Evolutionary conservation across 1,140 invertebrate genomes (phyloP), one percentile per base, ranked within the genome.

Genomic region (Holcopasites calliopsidis): DNA sequence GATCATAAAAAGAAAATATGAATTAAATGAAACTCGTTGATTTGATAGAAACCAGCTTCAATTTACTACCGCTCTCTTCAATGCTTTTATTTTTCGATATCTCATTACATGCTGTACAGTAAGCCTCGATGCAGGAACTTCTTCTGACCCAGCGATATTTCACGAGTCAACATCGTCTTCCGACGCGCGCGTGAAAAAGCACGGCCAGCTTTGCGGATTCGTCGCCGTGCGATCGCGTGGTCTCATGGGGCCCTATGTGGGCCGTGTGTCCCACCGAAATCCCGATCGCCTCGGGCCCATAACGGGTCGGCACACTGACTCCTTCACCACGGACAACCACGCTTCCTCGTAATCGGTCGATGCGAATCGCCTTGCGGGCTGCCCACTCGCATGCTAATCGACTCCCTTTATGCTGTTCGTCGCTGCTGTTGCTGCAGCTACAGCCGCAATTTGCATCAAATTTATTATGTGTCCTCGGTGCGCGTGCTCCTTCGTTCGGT

Each of bases 301-400:
- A 90, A 90, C 89, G 89, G 89, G 86, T 76, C 87, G 87, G 81
- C 89, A 89, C 82, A 89, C 88, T 88, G 86, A 90, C 88, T 90
- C 79, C 66, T 79, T 89, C 84, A 33, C 62, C 78, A 5, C 23
- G 11, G n/a, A n/a, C 58, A 71, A 58, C 58, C 68, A 82, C 70
- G 52, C 57, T 77, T 75, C 77, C 40, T 38, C 21, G 61, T 75
- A 76, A 81, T 81, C 69, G 76, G 38, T 57, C 74, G 47, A 64
- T 76, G 80, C 60, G 76, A 74, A 79, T 74, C 60, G 18, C 40
- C 64, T 50, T 65, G 42, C 70, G 70, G 28, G 26, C 44, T 49
- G 65, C 55, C 57, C 70, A 35, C 54, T 62, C 72, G 42, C 38
- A 71, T 81, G 55, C 61, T 77, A 77, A 79, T 84, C 74, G 71